These are phyloP conservation scores for Philopotamus ludificatus DNA, from an alignment of 1,140 invertebrate genomes.

Conservation along the genomic window DNA sequence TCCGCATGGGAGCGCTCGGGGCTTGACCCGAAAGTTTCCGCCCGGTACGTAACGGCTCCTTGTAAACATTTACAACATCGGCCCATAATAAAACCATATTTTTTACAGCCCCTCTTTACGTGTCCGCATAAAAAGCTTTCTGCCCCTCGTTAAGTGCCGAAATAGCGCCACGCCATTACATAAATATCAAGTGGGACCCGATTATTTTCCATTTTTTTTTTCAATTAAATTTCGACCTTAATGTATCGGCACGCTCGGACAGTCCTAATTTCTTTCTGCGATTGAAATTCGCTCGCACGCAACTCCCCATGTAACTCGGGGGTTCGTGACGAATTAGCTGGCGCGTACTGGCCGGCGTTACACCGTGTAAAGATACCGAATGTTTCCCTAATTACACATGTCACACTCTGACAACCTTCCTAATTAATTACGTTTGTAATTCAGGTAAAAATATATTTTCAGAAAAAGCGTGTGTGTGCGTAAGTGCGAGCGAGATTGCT, in stretches of 20 bases:
- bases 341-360: not conserved
- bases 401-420: not conserved
- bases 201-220: not conserved
- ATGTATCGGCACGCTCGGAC: conserved; percentile 12
- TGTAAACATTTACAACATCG: not conserved
- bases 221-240: conserved; percentile 20
- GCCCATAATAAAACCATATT: not conserved
- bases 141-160: conserved; percentile 9
- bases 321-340: conserved; percentile 12
- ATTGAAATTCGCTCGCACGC: conserved; percentile 22
- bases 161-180: conserved; percentile 22
- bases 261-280: conserved; percentile 6
- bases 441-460: not conserved
- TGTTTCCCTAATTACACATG: conserved; percentile 4
- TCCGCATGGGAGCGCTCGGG: not conserved
- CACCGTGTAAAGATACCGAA: conserved; percentile 5
- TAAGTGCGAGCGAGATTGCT: no score
- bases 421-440: not conserved
- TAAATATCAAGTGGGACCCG: conserved; percentile 7
- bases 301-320: not conserved
- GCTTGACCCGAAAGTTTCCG: not conserved
- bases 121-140: conserved; percentile 2
- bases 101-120: not conserved
- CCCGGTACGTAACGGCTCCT: not conserved
- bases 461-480: no score